Conservation (phyloP, 1,140 invertebrate genomes). For the Sitodiplosis mosellana region DNA sequence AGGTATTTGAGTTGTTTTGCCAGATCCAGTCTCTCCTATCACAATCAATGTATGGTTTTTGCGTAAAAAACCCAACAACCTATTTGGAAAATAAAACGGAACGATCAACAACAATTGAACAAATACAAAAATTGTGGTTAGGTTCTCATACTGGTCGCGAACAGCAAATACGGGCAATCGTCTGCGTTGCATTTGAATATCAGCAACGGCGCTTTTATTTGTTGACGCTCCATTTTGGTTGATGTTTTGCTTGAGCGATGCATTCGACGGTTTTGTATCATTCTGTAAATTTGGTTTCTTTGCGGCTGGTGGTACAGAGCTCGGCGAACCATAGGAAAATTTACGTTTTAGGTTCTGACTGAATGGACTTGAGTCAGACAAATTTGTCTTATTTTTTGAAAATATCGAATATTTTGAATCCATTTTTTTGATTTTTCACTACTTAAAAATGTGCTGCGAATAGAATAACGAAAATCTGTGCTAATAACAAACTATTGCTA, state of each 20-base stretch:
- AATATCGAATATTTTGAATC: background rate
- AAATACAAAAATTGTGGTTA: background rate
- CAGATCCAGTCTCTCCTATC: conserved; percentile 77
- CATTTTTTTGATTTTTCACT: background rate
- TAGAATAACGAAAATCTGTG: no score
- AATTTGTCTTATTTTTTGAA: background rate
- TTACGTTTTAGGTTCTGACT: background rate
- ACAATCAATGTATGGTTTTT: conserved; percentile 46
- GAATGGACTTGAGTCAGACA: background rate
- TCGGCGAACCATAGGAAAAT: background rate
- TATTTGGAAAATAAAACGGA: conserved; percentile 9
- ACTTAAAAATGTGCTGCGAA: no score
- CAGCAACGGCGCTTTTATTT: background rate
- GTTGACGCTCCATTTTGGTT: background rate
- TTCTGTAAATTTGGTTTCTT: background rate
- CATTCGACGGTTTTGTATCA: background rate
- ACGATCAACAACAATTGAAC: background rate
- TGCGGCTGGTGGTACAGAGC: background rate
- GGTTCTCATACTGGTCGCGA: conserved; percentile 22
- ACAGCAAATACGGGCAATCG: conserved; percentile 30
- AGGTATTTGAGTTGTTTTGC: conserved; percentile 83
- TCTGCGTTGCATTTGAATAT: conserved; percentile 26
- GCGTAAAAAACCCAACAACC: conserved; percentile 33
- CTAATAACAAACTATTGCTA: no score
- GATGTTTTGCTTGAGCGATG: background rate